These are phyloP conservation scores for Masticophis lateralis DNA, from an alignment of 2,797 vertebrate genomes.

Conservation along the genomic window DNA sequence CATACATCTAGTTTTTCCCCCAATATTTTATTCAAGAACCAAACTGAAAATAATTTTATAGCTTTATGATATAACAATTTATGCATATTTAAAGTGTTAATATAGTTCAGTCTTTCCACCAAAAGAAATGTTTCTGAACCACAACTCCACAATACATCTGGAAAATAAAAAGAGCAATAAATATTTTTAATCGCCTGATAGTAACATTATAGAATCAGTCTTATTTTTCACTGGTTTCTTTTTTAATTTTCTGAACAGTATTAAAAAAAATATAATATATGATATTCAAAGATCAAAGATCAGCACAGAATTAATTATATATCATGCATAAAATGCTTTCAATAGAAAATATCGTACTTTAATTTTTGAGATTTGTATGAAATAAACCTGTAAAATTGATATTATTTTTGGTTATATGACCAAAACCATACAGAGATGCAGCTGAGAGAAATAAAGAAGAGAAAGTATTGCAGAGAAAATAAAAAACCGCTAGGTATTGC, in stretches of 20 bases:
- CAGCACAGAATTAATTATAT: conserved; percentile 31
- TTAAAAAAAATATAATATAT: conserved; percentile 48
- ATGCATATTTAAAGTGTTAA: conserved; percentile 48
- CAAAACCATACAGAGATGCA: conserved; percentile 13
- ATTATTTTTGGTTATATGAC: conserved; percentile 9
- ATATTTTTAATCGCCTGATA: conserved; percentile 49
- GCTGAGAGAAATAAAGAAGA: neutral
- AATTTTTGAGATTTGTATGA: neutral
- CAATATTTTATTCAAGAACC: conserved; percentile 40
- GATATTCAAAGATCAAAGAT: conserved; percentile 43
- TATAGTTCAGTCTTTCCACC: conserved; percentile 47
- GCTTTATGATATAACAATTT: conserved; percentile 41
- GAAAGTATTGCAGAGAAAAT: neutral
- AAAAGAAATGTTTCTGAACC: conserved; percentile 44
- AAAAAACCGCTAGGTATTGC: conserved; percentile 5
- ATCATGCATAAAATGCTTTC: neutral
- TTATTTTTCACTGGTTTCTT: conserved; percentile 47
- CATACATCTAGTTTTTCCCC: conserved; percentile 25
- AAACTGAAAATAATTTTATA: conserved; percentile 39
- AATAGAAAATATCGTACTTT: neutral
- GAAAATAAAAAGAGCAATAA: conserved; percentile 47
- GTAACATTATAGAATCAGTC: conserved; percentile 49
- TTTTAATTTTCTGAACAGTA: conserved; percentile 49
- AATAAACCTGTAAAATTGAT: conserved; percentile 4
- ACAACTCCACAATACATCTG: conserved; percentile 44